A percentile compares a stretch with the other conserved stretches of the same genome.
Conservation (phyloP, 2,797 vertebrate genomes). For the Margarornis squamiger region DNA sequence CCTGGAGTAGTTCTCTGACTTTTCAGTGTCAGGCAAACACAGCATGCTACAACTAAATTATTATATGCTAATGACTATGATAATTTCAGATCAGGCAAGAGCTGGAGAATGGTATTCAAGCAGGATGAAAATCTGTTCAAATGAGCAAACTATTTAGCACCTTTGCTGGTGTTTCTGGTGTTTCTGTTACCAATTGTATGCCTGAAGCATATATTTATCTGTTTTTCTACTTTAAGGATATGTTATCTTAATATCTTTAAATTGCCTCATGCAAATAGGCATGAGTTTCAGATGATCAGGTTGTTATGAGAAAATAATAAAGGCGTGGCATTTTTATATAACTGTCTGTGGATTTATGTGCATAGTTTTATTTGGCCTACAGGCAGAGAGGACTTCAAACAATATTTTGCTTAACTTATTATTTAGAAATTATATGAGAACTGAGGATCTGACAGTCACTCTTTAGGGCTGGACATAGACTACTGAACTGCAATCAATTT, state of each 20-base stretch:
- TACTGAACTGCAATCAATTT: not conserved
- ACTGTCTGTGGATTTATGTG: not conserved
- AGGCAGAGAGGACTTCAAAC: not conserved
- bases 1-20: not conserved
- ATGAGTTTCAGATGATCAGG: not conserved
- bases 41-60: not conserved
- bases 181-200: not conserved
- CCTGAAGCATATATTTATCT: constrained; percentile 24
- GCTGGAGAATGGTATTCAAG: not conserved
- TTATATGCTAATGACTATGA: not conserved
- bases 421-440: not conserved
- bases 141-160: not conserved
- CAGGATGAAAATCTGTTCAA: not conserved
- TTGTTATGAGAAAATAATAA: constrained; percentile 8
- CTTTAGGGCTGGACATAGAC: not conserved
- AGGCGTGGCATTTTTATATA: not conserved
- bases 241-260: not conserved
- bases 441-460: not conserved
- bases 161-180: not conserved
- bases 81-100: constrained; percentile 22
- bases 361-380: not conserved
- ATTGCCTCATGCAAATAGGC: not conserved
- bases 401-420: not conserved
- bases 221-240: not conserved
- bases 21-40: not conserved